Evolutionary conservation across 2,113 vertebrate genomes (phyloP).

Genomic region (Oreochromis spilurus): DNA sequence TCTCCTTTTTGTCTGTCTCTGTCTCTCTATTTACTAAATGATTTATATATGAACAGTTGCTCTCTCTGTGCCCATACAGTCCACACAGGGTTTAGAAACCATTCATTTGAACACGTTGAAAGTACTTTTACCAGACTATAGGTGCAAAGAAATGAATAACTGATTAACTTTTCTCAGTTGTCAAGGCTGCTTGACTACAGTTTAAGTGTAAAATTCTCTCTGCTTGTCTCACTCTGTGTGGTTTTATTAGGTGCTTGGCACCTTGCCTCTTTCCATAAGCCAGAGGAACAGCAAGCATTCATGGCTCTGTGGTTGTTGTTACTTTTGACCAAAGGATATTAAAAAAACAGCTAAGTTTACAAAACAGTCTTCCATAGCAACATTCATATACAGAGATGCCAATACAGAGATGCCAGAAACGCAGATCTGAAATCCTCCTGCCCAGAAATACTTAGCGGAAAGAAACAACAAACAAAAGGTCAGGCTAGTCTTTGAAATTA

Average conservation of each 20-base stretch:
- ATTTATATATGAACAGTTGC: background rate
- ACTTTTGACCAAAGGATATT: slow-evolving; percentile 17
- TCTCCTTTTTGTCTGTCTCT: background rate
- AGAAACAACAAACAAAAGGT: background rate
- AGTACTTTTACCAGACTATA: background rate
- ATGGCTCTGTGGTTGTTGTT: slow-evolving; percentile 38
- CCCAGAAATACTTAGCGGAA: background rate
- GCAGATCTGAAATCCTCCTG: background rate
- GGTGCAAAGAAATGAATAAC: background rate
- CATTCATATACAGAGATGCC: background rate
- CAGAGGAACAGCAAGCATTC: slow-evolving; percentile 19
- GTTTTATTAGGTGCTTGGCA: slow-evolving; percentile 55
- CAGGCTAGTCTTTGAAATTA: background rate
- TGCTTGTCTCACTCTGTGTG: slow-evolving; percentile 10
- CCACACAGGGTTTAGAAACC: background rate
- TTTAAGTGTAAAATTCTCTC: background rate
- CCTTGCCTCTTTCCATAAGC: slow-evolving; percentile 42
- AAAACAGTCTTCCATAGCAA: slow-evolving; percentile 46
- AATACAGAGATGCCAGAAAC: background rate
- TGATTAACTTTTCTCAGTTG: background rate
- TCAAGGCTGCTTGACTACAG: background rate
- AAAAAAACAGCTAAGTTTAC: slow-evolving; percentile 26
- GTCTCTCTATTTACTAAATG: background rate
- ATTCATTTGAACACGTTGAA: background rate
- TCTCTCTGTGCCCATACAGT: background rate